A percentile compares a stretch with the other conserved stretches of the same genome.
phyloP scores from a whole-genome alignment of 2,797 vertebrate species.

The Adelosebastes latens region DNA sequence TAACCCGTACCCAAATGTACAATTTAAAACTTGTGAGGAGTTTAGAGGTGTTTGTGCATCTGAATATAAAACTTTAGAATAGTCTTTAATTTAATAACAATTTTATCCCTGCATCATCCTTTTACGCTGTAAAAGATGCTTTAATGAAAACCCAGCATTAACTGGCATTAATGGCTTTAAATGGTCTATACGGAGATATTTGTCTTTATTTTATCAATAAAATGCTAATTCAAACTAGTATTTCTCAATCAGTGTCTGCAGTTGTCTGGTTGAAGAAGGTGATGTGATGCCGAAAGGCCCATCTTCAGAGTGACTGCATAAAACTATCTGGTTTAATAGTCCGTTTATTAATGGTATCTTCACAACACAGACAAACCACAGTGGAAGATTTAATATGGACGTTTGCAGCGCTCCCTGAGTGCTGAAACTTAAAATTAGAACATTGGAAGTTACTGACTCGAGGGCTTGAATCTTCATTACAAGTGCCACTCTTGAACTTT shows the following conservation, averaged over 20 bases:
- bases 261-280: background rate
- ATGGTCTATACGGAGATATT: background rate
- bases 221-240: conserved; percentile 10
- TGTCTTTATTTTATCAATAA: conserved; percentile 13
- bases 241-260: conserved; percentile 4
- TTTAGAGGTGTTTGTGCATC: background rate
- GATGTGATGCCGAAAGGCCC: background rate
- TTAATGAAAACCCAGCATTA: background rate
- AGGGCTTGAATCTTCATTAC: conserved; percentile 25
- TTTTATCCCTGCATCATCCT: background rate
- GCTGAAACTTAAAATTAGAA: conserved; percentile 13
- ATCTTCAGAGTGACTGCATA: background rate
- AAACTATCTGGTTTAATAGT: background rate
- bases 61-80: background rate
- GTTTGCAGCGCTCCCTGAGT: background rate
- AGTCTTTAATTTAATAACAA: background rate
- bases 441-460: background rate
- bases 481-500: conserved; percentile 32
- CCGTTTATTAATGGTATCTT: background rate
- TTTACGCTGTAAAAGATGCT: background rate
- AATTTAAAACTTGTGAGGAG: background rate
- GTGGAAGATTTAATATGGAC: background rate
- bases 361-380: background rate
- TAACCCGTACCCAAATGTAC: background rate
- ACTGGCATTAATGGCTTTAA: background rate